phyloP scores from a whole-genome alignment of 2,888 invertebrate genomes.

The Caenorhabditis becei region DNA sequence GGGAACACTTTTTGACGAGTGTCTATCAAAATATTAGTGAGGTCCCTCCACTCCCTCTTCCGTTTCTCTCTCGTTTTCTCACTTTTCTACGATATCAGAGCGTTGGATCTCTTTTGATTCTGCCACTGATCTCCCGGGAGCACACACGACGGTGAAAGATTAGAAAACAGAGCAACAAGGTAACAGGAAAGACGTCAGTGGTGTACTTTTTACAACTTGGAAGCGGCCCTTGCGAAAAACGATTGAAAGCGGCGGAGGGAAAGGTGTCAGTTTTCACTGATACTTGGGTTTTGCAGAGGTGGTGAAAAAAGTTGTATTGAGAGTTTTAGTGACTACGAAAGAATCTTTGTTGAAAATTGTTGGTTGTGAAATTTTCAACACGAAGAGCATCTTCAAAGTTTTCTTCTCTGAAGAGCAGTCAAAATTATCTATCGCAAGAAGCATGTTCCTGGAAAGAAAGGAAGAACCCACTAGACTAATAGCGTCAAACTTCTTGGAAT shows the following conservation, averaged over 20 bases:
- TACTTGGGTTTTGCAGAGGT: slow-evolving; percentile 20
- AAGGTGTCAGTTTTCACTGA: slow-evolving; percentile 43
- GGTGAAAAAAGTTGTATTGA: too few species aligned
- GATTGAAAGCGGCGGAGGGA: background rate
- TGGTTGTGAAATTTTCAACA: too few species aligned
- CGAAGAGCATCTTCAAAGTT: too few species aligned
- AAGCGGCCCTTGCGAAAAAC: background rate
- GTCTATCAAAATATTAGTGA: slow-evolving; percentile 64
- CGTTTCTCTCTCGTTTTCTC: slow-evolving; percentile 18
- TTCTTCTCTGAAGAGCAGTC: too few species aligned
- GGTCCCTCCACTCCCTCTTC: slow-evolving; percentile 16
- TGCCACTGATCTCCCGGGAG: background rate
- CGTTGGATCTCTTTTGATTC: background rate
- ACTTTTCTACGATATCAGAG: slow-evolving; percentile 11
- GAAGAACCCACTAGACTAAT: background rate
- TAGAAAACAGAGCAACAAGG: slow-evolving; percentile 48
- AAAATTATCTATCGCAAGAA: too few species aligned
- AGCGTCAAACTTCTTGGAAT: background rate
- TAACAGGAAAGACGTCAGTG: slow-evolving; percentile 38
- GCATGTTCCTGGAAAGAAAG: background rate
- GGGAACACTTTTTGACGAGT: slow-evolving; percentile 53
- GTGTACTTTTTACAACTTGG: slow-evolving; percentile 43
- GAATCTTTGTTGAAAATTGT: too few species aligned
- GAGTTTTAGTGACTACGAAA: too few species aligned
- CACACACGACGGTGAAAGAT: slow-evolving; percentile 27